Percentiles rank a stretch among this genome's conserved stretches.
Conservation (phyloP, 1,140 invertebrate species). For the Bombus fervidus region DNA sequence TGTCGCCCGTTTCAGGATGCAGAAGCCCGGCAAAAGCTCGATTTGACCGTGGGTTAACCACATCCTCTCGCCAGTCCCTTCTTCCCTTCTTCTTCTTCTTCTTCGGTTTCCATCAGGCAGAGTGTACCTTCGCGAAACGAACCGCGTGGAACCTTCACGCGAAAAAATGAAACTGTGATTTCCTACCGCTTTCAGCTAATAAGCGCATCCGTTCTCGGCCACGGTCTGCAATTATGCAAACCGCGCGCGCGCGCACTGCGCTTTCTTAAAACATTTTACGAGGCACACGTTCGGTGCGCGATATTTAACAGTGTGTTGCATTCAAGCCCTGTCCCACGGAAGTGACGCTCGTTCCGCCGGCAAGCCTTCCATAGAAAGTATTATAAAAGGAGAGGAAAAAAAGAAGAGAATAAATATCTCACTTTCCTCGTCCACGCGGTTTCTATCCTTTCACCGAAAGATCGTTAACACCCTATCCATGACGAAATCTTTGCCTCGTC, state of each 20-base stretch:
- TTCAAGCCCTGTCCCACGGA: conserved; percentile 37
- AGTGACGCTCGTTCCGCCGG: conserved; percentile 18
- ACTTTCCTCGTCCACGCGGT: neutral
- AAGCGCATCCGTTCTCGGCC: conserved; percentile 59
- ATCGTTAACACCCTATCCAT: conserved; percentile 19
- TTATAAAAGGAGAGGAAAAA: neutral
- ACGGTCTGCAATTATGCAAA: conserved; percentile 64
- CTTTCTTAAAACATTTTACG: conserved; percentile 42
- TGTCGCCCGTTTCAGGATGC: conserved; percentile 76
- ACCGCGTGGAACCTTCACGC: conserved; percentile 23
- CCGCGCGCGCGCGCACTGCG: neutral
- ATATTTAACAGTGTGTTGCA: conserved; percentile 15
- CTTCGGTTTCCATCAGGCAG: conserved; percentile 73
- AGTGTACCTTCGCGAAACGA: conserved; percentile 56
- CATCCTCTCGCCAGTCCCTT: conserved; percentile 66
- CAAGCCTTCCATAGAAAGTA: conserved; percentile 27
- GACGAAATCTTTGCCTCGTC: neutral
- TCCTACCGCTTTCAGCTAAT: conserved; percentile 62
- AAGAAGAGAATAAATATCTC: conserved; percentile 14
- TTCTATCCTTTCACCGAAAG: conserved; percentile 26
- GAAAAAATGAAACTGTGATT: conserved; percentile 64
- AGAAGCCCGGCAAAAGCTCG: conserved; percentile 78
- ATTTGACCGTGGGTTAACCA: conserved; percentile 74
- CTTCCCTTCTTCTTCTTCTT: conserved; percentile 63
- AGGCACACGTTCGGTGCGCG: conserved; percentile 37